Base-by-base conservation (phyloP, 2,113 vertebrate species). In the Otocyon megalotis region DNA sequence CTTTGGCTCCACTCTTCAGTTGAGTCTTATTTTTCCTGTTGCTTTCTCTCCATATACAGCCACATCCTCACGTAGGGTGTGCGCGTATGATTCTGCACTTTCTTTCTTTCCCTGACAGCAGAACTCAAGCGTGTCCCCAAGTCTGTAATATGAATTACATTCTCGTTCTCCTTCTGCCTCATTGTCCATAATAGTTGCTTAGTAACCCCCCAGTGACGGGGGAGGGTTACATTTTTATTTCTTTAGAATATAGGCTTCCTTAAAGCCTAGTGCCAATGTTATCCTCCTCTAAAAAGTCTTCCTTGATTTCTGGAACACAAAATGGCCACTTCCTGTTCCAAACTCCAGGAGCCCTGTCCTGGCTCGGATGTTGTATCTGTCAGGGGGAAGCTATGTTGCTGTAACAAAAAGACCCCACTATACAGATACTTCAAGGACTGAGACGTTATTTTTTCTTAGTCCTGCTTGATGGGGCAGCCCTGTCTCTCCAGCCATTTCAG, bases 71-170 rank as follows among this genome's bases (percentile, higher is more conserved):
- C 1, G 3, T 6, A n/a, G 8, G 71, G 83, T 63, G 3, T 1
- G 22, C 8, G 3, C 1, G 2, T n/a, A 4, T 1, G 81, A 15
- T 19, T 69, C 19, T 32, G 6, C 1, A 14, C 22, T 86, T 53
- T 10, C 22, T 58, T 62, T 48, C 35, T 48, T 88, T 56, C 24
- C 28, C 0, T 30, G 71, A 58, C 32, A 6, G 10, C 0, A 5
- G n/a, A 19, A 54, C 22, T 2, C 35, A n/a, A 19, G 35, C n/a
- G 1, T 30, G 22, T 32, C 24, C 20, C 63, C 37, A 13, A 16
- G 7, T 89, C 67, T 50, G 24, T 8, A 14, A 6, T 9, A 9
- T 0, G 32, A 56, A 5, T 83, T 48, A 14, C 37, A 26, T 26
- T 48, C 72, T 76, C 2, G 24, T 48, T 48, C 13, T 26, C 14